These are phyloP conservation scores for Chironomus riparius DNA, from an alignment of 2,888 invertebrate genomes.

Conservation along the genomic window DNA sequence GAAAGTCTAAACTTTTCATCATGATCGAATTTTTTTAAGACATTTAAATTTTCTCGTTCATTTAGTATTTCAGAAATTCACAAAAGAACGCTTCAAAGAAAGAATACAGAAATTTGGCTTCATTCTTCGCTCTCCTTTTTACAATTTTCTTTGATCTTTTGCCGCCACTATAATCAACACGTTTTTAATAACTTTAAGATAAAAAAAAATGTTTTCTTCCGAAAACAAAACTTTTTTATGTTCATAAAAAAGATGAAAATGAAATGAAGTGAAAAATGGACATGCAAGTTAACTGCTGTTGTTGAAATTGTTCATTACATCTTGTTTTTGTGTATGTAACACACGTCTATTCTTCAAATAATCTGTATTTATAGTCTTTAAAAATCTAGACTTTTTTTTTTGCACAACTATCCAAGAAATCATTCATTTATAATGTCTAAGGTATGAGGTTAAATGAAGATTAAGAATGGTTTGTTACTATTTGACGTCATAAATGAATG, in stretches of 20 bases:
- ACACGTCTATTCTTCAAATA: not conserved
- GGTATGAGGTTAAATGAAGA: too few relatives aligned
- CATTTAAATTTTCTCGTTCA: not conserved
- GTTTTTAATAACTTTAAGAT: conserved; percentile 24
- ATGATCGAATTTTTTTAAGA: not conserved
- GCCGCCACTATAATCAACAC: conserved; percentile 27
- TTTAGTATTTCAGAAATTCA: not conserved
- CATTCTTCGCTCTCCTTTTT: not conserved
- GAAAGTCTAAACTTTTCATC: not conserved
- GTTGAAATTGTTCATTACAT: not conserved
- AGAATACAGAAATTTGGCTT: conserved; percentile 1
- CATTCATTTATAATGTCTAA: too few relatives aligned
- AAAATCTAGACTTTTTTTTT: too few relatives aligned
- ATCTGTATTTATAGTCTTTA: too few relatives aligned
- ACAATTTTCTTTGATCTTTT: conserved; percentile 1
- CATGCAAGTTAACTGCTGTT: not conserved
- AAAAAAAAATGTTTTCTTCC: not conserved
- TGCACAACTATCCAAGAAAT: too few relatives aligned
- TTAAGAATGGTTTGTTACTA: too few relatives aligned
- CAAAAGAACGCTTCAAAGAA: not conserved
- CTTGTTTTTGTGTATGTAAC: not conserved
- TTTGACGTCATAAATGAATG: too few relatives aligned
- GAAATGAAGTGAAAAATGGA: not conserved
- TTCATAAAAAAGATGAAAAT: not conserved
- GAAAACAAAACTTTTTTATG: not conserved